Evolutionary conservation across 1,140 invertebrate genomes (phyloP), one percentile per base, ranked within the genome.

Genomic region (Drosophila parvula): DNA sequence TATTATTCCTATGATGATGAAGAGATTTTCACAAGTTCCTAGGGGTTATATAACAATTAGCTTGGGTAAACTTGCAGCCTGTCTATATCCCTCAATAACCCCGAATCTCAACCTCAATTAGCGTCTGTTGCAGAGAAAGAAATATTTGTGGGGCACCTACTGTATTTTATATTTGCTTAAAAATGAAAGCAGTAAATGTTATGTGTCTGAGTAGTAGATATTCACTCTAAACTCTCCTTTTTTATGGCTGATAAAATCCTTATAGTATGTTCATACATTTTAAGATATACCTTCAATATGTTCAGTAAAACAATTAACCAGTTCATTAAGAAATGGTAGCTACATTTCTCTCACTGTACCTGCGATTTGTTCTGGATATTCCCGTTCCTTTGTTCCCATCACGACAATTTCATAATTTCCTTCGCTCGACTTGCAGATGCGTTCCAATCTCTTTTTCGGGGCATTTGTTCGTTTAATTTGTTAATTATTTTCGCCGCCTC

Each of bases 11-110:
- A 14, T 48, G 36, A 67, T 79, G 63, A 74, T 79, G 60, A 79
- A 79, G 79, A 78, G 67, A 89, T 83, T 88, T 84, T 89, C 84
- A 88, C 84, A 80, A 78, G 74, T 88, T 89, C 64, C 64, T 50
- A 43, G 38, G 48, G 34, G 50, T 81, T 89, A 71, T 71, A 80
- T 83, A 78, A 81, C 69, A 88, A 88, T 89, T 81, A 64, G 84
- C 68, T 73, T 84, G 71, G 71, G 77, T 78, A 88, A 89, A 78
- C 84, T 79, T 78, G 30, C 45, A 53, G 47, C 48, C 61, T 43
- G 16, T 27, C 47, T 43, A 40, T 38, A 40, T 38, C 43, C 40
- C 55, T 43, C 44, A 45, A 44, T 60, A 28, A 38, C 51, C 34
- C 63, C 56, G n/a, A 70, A 55, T 50, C 60, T 38, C 62, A 47